Conservation (phyloP, 2,113 vertebrate species). For the Romanogobio albipinnatus region DNA sequence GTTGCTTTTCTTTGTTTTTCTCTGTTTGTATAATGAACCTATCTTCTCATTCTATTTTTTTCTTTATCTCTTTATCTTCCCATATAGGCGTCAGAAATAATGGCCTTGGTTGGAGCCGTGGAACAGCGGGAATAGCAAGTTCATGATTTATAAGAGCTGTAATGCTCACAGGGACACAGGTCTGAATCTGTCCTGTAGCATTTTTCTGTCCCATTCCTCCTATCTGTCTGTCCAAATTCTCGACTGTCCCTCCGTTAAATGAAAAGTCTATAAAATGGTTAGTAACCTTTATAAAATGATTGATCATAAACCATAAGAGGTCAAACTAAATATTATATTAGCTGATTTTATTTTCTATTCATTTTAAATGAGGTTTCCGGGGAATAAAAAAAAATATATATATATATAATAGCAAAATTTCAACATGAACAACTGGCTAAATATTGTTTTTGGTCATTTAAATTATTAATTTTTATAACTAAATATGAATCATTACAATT, state of each 20-base stretch:
- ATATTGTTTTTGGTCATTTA: background rate
- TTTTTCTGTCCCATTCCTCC: background rate
- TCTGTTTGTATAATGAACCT: background rate
- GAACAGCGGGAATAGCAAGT: background rate
- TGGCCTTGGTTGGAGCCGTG: background rate
- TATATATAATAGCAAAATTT: background rate
- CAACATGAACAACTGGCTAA: background rate
- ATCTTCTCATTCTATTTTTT: background rate
- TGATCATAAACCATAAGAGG: background rate
- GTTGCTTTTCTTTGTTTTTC: conserved; percentile 2
- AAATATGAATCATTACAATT: background rate
- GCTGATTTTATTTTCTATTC: background rate
- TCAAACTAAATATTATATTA: background rate
- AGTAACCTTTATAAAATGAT: background rate
- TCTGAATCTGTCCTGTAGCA: background rate
- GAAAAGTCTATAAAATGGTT: background rate
- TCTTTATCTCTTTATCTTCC: conserved; percentile 1
- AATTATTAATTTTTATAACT: background rate
- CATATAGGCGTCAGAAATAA: conserved; percentile 19
- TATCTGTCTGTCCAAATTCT: background rate
- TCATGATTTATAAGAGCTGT: background rate
- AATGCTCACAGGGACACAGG: background rate
- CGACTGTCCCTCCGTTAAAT: background rate
- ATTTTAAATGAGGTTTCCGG: background rate
- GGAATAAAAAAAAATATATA: background rate